Base-by-base conservation (phyloP, 2,888 invertebrate species). In the Serripes groenlandicus region DNA sequence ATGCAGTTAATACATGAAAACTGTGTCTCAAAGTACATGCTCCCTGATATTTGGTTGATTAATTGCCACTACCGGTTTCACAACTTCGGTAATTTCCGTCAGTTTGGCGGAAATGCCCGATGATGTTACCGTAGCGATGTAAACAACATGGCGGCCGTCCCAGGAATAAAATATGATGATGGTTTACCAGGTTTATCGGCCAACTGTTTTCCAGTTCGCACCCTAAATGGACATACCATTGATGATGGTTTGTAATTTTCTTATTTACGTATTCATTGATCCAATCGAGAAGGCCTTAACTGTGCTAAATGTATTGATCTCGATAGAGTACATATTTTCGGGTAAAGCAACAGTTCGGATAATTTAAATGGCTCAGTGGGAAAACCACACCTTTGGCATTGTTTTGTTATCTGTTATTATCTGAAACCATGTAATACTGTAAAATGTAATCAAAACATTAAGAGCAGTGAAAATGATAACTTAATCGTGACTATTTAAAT, bases 201-300 rank as follows among this genome's bases (percentile, higher is more conserved):
- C n/a, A 93, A 93, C 78, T 93, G 93, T 84, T 94, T 94, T 81
- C 94, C 94, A 76, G 93, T 93, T 30, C 86, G 94, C 70, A 84
- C 89, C 73, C 79, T 91, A 54, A 73, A 90, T 21, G 87, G 88
- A 34, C 86, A 90, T 23, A 77, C 88, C 52, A 92, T 92, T 60
- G 92, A 91, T 30, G 83, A 83, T 76, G 76, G 81, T 76, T 35
- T n/a, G 32, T 66, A 2, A n/a, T 5, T 26, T 5, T 56, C 1
- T 23, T n/a, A 56, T 56, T 5, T 49, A 49, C 15, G 2, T 49
- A 21, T 49, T 49, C 49, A 49, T 1, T 49, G 7, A 49, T n/a
- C n/a, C 15, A 49, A 49, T 49, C 7, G 49, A 21, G 21, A 2
- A 5, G 21, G 49, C 15, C 21, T 2, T 49, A 1, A 49, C 54